Percentiles rank a stretch among this genome's conserved stretches.
These are phyloP conservation scores for Emesis castigata DNA, from an alignment of 2,888 invertebrate species.

Conservation along the genomic window DNA sequence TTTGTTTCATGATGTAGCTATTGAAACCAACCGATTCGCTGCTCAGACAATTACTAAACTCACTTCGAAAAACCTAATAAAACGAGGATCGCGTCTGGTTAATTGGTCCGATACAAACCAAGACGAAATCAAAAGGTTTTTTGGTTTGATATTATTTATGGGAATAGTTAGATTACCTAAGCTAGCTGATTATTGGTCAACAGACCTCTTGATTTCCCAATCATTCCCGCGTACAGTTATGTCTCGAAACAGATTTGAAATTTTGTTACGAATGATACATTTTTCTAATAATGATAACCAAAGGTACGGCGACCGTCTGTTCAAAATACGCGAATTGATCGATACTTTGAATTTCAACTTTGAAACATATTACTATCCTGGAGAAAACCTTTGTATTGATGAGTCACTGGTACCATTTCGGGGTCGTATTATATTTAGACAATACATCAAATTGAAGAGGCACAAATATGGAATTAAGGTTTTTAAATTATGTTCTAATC, in stretches of 20 bases:
- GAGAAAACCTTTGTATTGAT: slow-evolving; percentile 35
- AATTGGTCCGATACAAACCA: slow-evolving; percentile 52
- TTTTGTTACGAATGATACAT: slow-evolving; percentile 38
- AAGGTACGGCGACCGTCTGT: slow-evolving; percentile 41
- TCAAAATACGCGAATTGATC: slow-evolving; percentile 34
- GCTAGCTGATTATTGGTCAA: slow-evolving; percentile 36
- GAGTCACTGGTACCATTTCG: slow-evolving; percentile 57
- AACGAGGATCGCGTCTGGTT: slow-evolving; percentile 46
- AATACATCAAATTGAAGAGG: slow-evolving; percentile 56
- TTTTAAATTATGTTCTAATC: slow-evolving; percentile 57
- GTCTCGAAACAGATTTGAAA: slow-evolving; percentile 31
- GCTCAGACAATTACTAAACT: slow-evolving; percentile 35
- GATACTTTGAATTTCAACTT: slow-evolving; percentile 26
- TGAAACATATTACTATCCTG: slow-evolving; percentile 28
- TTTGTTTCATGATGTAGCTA: slow-evolving; percentile 56
- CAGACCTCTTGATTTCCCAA: slow-evolving; percentile 28
- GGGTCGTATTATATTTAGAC: slow-evolving; percentile 47
- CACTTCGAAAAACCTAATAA: slow-evolving; percentile 31
- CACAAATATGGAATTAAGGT: slow-evolving; percentile 62
- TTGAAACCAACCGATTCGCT: slow-evolving; percentile 55
- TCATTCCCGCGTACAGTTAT: slow-evolving; percentile 24
- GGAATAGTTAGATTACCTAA: slow-evolving; percentile 58
- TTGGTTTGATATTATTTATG: slow-evolving; percentile 56
- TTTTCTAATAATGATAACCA: slow-evolving; percentile 42
- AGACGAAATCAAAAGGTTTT: slow-evolving; percentile 55